Evolutionary conservation across 2,888 invertebrate species (phyloP).

Genomic region (Heptascelio sp.): DNA sequence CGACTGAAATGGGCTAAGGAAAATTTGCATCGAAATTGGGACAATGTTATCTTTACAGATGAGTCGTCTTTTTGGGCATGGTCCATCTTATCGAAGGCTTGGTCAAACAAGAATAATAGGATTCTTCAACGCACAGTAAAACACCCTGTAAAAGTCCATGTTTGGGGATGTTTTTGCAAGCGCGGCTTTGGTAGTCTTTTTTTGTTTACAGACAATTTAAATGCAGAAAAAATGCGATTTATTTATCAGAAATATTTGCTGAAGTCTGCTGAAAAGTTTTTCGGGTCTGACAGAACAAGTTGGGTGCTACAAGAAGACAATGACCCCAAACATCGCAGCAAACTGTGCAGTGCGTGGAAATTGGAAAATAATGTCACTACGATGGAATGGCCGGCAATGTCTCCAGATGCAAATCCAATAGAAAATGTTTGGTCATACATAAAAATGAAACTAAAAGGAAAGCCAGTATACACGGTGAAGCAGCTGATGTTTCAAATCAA

Average conservation of each 20-base stretch:
- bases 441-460: slow-evolving; percentile 59
- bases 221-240: slow-evolving; percentile 49
- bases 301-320: slow-evolving; percentile 46
- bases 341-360: slow-evolving; percentile 61
- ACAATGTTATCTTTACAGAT: too few relatives aligned
- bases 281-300: slow-evolving; percentile 26
- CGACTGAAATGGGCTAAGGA: slow-evolving; percentile 2
- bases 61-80: too few relatives aligned
- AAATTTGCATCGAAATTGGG: not conserved
- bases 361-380: slow-evolving; percentile 51
- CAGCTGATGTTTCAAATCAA: slow-evolving; percentile 10
- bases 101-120: too few relatives aligned
- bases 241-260: slow-evolving; percentile 43
- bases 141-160: slow-evolving; percentile 10
- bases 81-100: not conserved
- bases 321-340: slow-evolving; percentile 52
- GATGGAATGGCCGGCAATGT: slow-evolving; percentile 60
- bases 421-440: slow-evolving; percentile 57
- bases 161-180: too few relatives aligned
- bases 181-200: too few relatives aligned
- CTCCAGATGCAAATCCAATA: slow-evolving; percentile 67
- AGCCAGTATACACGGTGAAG: slow-evolving; percentile 13
- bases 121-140: too few relatives aligned
- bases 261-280: slow-evolving; percentile 41
- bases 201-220: slow-evolving; percentile 36